Base-by-base conservation (phyloP, 1,140 invertebrate species). In the Pomacea maculata region DNA sequence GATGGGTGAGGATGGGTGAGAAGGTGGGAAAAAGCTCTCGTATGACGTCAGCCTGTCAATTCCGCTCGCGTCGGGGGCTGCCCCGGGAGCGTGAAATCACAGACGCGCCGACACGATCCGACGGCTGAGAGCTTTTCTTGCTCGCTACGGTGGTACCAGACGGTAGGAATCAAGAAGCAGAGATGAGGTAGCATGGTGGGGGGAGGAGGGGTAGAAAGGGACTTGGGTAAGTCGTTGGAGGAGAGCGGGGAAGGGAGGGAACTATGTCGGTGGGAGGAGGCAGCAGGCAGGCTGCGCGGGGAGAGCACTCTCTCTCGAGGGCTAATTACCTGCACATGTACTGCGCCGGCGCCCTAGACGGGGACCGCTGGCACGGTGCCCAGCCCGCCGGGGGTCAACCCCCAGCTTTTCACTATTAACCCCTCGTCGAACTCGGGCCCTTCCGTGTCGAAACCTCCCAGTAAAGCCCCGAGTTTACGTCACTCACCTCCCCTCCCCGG, bases 21-120 rank as follows among this genome's bases (percentile, higher is more conserved):
- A 61, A 61, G 57, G 57, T 14, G 8, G 57, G 11, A 61, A 9
- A 61, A 21, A 70, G 29, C 10, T 12, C 6, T 7, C 21, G 67
- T 70, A 70, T 70, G 67, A 34, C 67, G 21, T 70, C 67, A 70
- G 67, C 67, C 1, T n/a, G 67, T 70, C 67, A 10, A 70, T 70
- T 70, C 12, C 67, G 67, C 21, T n/a, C 21, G 67, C 67, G n/a
- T 61, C 57, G 57, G 11, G 34, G 57, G 57, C 15, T 61, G 57
- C 57, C 15, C 15, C 15, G 57, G 11, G 11, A 11, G 57, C 57
- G 57, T 61, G 57, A 61, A 61, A 61, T 61, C 57, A 74, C 34
- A 12, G 29, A 12, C 25, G 45, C 19, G 25, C 72, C 54, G 72
- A 74, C 45, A 11, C 9, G 34, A 14, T 45, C 45, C 45, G 34